Percentiles rank a stretch among this genome's conserved stretches.
These are phyloP conservation scores for Scarus forsteni DNA, from an alignment of 2,797 vertebrate genomes.

Conservation along the genomic window DNA sequence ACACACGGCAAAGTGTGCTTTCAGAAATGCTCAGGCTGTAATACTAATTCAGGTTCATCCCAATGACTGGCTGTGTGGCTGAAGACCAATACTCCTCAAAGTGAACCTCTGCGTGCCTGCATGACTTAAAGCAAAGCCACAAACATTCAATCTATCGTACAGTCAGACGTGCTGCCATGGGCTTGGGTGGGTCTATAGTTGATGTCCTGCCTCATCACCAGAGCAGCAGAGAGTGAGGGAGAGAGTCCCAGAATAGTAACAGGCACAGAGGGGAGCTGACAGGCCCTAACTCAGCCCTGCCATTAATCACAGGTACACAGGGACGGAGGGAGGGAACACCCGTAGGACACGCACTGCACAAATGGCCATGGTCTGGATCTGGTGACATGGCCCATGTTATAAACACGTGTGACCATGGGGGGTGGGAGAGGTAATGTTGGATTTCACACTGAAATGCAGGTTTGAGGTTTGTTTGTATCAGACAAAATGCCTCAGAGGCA, in stretches of 20 bases:
- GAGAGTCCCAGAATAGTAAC: conserved; percentile 78
- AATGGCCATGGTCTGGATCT: conserved; percentile 59
- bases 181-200: conserved; percentile 63
- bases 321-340: conserved; percentile 77
- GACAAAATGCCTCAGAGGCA: conserved; percentile 7
- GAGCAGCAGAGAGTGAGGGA: conserved; percentile 55
- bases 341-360: conserved; percentile 68
- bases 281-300: conserved; percentile 78
- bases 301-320: conserved; percentile 83
- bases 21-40: conserved; percentile 10
- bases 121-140: conserved; percentile 51
- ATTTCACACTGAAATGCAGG: conserved; percentile 47
- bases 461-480: conserved; percentile 14
- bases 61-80: conserved; percentile 29
- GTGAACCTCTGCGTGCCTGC: conserved; percentile 31
- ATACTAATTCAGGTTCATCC: conserved; percentile 44
- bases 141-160: conserved; percentile 63
- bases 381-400: conserved; percentile 33
- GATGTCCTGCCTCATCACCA: conserved; percentile 74
- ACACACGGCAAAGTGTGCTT: conserved; percentile 42
- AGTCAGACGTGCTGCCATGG: conserved; percentile 48
- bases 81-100: conserved; percentile 19
- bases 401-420: conserved; percentile 30
- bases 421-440: not conserved
- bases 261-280: conserved; percentile 74